phyloP scores from a whole-genome alignment of 30 jellyfish, hydroid and myxozoan genomes.

The Turritopsis dohrnii region DNA sequence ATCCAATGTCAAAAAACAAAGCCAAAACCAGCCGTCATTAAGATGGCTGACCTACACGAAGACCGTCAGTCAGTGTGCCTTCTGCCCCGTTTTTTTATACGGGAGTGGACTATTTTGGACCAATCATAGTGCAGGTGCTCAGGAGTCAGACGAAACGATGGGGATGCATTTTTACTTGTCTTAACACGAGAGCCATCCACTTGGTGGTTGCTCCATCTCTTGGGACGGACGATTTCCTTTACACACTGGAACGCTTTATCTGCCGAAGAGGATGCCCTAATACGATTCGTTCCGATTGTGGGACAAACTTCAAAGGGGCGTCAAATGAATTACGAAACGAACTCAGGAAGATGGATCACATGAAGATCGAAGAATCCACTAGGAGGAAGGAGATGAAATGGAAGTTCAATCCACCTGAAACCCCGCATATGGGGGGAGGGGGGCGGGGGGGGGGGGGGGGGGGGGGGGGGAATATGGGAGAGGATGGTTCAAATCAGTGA shows the following conservation, averaged over 20 bases:
- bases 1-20: neutral
- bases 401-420: too few relatives aligned
- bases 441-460: too few relatives aligned
- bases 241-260: neutral
- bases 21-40: neutral
- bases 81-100: neutral
- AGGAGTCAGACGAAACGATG: neutral
- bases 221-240: neutral
- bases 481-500: too few relatives aligned
- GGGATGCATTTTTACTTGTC: too few relatives aligned
- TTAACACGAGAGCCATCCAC: neutral
- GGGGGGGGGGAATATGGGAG: too few relatives aligned
- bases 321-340: too few relatives aligned
- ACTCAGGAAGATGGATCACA: too few relatives aligned
- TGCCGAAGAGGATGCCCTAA: neutral
- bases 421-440: too few relatives aligned
- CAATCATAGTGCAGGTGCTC: neutral
- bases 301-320: neutral
- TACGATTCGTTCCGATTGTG: neutral
- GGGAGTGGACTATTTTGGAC: constrained; percentile 16
- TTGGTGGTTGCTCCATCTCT: neutral
- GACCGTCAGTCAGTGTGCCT: neutral
- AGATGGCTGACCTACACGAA: neutral
- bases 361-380: too few relatives aligned
- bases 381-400: too few relatives aligned